phyloP scores from a whole-genome alignment of 2,113 vertebrate genomes.

The Aphyosemion australe region DNA sequence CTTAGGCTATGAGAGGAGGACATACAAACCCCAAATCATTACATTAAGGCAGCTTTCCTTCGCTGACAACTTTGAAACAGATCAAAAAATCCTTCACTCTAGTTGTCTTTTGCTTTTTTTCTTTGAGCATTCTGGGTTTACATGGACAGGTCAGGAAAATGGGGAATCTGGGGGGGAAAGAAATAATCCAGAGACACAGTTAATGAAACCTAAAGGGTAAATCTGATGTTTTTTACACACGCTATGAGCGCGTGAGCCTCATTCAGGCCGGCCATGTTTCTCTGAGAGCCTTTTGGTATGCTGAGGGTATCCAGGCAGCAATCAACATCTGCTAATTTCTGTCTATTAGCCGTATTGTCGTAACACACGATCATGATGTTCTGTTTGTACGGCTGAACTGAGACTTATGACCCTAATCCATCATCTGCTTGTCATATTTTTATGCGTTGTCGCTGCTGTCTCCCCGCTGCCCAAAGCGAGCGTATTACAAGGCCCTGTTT shows the following conservation, averaged over 20 bases:
- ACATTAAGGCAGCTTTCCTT: slow-evolving; percentile 63
- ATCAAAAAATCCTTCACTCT: slow-evolving; percentile 57
- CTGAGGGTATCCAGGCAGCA: slow-evolving; percentile 68
- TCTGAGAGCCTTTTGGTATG: slow-evolving; percentile 75
- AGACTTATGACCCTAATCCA: slow-evolving; percentile 88
- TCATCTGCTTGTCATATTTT: slow-evolving; percentile 87
- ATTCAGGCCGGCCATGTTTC: slow-evolving; percentile 25
- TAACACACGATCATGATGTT: slow-evolving; percentile 85
- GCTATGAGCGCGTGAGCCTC: slow-evolving; percentile 26
- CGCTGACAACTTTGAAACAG: slow-evolving; percentile 71
- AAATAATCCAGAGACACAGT: slow-evolving; percentile 23
- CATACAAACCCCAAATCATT: slow-evolving; percentile 63
- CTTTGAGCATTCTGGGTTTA: slow-evolving; percentile 36
- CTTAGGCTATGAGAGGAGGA: slow-evolving; percentile 73
- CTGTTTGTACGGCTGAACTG: slow-evolving; percentile 86
- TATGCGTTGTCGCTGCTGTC: slow-evolving; percentile 82
- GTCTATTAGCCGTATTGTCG: slow-evolving; percentile 80
- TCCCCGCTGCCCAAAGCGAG: slow-evolving; percentile 78
- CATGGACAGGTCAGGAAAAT: slow-evolving; percentile 46
- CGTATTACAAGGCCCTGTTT: slow-evolving; percentile 79
- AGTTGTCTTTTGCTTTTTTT: slow-evolving; percentile 26
- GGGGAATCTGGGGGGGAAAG: slow-evolving; percentile 30
- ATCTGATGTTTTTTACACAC: slow-evolving; percentile 58
- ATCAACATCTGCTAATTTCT: slow-evolving; percentile 87
- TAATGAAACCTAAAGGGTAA: slow-evolving; percentile 20